Evolutionary conservation across 2,888 invertebrate species (phyloP).

Genomic region (Nudaria mundana): DNA sequence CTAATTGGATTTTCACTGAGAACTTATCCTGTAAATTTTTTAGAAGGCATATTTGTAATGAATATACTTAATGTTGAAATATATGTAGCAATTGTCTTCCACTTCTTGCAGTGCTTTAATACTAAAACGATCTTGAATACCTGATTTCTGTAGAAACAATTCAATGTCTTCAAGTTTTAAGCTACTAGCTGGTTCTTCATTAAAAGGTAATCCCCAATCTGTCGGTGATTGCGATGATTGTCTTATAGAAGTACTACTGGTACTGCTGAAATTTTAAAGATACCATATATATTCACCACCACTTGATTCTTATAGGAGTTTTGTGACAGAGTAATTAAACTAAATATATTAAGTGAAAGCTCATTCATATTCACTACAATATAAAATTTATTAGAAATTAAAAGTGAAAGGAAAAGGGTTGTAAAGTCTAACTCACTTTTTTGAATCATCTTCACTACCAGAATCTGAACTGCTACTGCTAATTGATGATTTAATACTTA

Average conservation of each 20-base stretch:
- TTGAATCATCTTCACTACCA: conserved; percentile 75
- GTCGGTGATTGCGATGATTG: conserved; percentile 63
- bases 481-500: conserved; percentile 63
- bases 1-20: not conserved
- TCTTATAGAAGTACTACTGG: conserved; percentile 49
- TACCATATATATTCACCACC: not conserved
- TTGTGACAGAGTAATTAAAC: no score
- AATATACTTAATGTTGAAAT: no score
- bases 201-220: conserved; percentile 57
- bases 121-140: no score
- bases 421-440: conserved; percentile 54
- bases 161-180: conserved; percentile 70
- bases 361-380: not conserved
- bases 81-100: no score
- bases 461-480: conserved; percentile 70
- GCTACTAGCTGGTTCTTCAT: conserved; percentile 57
- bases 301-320: not conserved
- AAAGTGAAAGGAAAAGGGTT: conserved; percentile 29
- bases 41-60: no score
- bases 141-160: conserved; percentile 64
- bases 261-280: conserved; percentile 31
- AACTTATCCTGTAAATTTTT: no score
- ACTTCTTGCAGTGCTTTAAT: no score
- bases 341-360: not conserved
- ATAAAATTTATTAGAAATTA: not conserved